phyloP scores from a whole-genome alignment of 2,797 vertebrate genomes.

The Picus viridis region DNA sequence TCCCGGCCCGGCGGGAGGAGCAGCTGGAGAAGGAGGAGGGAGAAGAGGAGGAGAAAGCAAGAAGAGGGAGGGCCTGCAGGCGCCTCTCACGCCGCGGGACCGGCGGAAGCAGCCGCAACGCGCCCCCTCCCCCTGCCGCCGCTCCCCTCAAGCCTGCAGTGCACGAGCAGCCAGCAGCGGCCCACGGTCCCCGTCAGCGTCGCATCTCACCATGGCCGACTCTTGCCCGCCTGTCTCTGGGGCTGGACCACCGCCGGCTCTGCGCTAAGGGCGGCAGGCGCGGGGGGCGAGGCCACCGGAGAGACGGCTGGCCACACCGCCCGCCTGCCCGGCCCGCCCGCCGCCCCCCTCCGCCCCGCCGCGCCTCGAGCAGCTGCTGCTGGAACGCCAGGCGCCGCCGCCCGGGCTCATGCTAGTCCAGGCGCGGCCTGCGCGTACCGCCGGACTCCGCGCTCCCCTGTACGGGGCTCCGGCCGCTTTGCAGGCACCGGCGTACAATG shows the following conservation, averaged over 20 bases:
- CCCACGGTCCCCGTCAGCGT: background rate
- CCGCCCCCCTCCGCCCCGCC: background rate
- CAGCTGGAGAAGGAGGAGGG: background rate
- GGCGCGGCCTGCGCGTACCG: slow-evolving; percentile 53
- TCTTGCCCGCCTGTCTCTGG: background rate
- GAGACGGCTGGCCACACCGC: background rate
- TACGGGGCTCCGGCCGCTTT: slow-evolving; percentile 36
- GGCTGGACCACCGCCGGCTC: background rate
- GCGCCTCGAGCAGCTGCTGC: background rate
- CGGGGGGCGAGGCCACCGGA: background rate
- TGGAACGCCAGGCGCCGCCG: background rate
- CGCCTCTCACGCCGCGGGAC: slow-evolving; percentile 48
- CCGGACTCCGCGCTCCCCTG: slow-evolving; percentile 39
- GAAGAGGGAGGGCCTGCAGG: background rate
- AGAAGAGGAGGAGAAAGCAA: background rate
- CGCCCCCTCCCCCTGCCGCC: background rate
- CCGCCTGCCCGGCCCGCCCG: background rate
- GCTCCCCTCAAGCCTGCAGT: slow-evolving; percentile 5
- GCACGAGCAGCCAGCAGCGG: background rate
- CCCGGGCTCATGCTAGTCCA: slow-evolving; percentile 66
- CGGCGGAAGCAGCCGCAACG: background rate
- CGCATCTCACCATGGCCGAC: background rate
- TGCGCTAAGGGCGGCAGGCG: background rate
- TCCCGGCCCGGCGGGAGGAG: slow-evolving; percentile 57
- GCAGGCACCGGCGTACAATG: slow-evolving; percentile 62